Conservation (phyloP, 1,140 invertebrate genomes). For the Trichonephila clavipes region DNA sequence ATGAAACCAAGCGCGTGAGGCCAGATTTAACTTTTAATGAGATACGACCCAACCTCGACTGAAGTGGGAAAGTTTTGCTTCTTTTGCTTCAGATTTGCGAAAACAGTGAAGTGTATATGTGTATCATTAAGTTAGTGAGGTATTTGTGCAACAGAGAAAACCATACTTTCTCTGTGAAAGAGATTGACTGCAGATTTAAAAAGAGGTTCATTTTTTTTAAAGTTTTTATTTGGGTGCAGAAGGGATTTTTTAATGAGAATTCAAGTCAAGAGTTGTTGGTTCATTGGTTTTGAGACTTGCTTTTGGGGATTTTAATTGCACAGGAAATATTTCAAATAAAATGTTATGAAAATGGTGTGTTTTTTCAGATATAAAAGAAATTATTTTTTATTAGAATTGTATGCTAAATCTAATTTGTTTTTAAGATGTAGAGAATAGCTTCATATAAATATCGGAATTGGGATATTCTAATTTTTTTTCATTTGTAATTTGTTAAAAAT, state of each 20-base stretch:
- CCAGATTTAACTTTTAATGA: constrained; percentile 41
- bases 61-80: neutral
- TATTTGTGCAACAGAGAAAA: neutral
- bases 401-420: too few species aligned
- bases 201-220: neutral
- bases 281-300: neutral
- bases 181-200: neutral
- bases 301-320: neutral
- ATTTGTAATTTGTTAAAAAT: too few species aligned
- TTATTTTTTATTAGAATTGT: too few species aligned
- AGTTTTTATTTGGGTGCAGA: neutral
- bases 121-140: constrained; percentile 16
- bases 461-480: too few species aligned
- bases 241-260: neutral
- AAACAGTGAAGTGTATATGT: constrained; percentile 26
- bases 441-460: too few species aligned
- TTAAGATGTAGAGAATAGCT: too few species aligned
- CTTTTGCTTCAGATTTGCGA: neutral
- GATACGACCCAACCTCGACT: neutral
- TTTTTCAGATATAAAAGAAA: too few species aligned
- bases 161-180: neutral
- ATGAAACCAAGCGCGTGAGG: neutral
- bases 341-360: too few species aligned
- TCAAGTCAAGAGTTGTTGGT: neutral
- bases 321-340: too few species aligned